Evolutionary conservation across 1,140 invertebrate species (phyloP).

Genomic region (Batillaria attramentaria): DNA sequence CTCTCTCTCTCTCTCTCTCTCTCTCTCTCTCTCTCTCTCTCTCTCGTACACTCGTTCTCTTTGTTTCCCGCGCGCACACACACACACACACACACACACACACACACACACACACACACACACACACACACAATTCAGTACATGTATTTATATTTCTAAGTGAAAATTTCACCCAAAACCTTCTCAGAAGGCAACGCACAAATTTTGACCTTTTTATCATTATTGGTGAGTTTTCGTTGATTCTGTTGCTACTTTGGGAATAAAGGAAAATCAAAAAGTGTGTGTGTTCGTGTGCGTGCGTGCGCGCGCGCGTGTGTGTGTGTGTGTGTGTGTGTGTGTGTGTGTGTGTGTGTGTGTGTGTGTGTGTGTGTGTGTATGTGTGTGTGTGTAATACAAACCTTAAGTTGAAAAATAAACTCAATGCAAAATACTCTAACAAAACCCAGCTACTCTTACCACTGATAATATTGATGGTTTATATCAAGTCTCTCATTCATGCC

Average conservation of each 20-base stretch:
- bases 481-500: too few relatives aligned
- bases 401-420: too few relatives aligned
- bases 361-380: neutral
- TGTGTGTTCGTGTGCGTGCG: neutral
- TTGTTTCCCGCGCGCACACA: neutral
- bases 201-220: too few relatives aligned
- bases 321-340: neutral
- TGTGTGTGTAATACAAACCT: too few relatives aligned
- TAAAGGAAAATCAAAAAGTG: neutral
- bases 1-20: constrained; percentile 2
- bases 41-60: neutral
- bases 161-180: too few relatives aligned
- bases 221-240: neutral
- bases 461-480: too few relatives aligned
- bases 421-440: too few relatives aligned
- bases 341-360: neutral
- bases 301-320: neutral
- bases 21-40: constrained; percentile 22
- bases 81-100: constrained; percentile 4
- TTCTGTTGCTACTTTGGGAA: neutral
- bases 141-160: neutral
- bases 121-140: neutral
- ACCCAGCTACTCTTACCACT: too few relatives aligned
- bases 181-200: too few relatives aligned
- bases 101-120: neutral